Percentiles rank a stretch among this genome's conserved stretches.
Conservation (phyloP, 2,797 vertebrate genomes). For the Enteromius unitaeniatus region DNA sequence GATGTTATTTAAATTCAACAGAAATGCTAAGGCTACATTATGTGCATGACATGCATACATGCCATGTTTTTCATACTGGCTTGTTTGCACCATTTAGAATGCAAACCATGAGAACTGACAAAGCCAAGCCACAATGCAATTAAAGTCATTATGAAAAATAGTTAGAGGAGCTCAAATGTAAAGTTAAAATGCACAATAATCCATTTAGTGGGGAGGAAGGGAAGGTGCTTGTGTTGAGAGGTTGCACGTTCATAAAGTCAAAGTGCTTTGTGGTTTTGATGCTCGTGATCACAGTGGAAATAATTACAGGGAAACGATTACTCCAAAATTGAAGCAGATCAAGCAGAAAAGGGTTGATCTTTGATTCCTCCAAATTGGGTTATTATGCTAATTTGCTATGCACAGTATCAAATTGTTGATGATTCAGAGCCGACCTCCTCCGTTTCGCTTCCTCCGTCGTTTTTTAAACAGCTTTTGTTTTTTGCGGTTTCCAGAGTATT, state of each 20-base stretch:
- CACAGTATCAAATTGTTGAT: slow-evolving; percentile 32
- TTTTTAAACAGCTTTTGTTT: background rate
- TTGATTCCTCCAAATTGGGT: slow-evolving; percentile 56
- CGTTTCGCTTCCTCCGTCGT: background rate
- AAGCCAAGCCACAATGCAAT: background rate
- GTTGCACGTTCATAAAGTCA: slow-evolving; percentile 34
- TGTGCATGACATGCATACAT: background rate
- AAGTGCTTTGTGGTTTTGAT: slow-evolving; percentile 49
- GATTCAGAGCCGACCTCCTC: slow-evolving; percentile 18
- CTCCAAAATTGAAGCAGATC: slow-evolving; percentile 36
- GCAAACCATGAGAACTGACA: background rate
- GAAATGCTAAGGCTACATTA: too few relatives aligned
- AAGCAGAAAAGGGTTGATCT: slow-evolving; percentile 40
- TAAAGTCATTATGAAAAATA: background rate
- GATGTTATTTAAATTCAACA: background rate
- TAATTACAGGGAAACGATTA: slow-evolving; percentile 47
- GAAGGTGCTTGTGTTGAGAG: slow-evolving; percentile 43
- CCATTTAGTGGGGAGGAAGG: background rate
- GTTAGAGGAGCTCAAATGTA: background rate
- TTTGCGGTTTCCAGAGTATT: background rate
- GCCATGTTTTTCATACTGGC: too few relatives aligned
- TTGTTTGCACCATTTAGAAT: background rate
- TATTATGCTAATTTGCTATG: slow-evolving; percentile 56
- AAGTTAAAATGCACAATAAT: slow-evolving; percentile 10
- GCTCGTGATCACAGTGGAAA: slow-evolving; percentile 34